Percentiles rank a stretch among this genome's conserved stretches.
Conservation (phyloP, 2,888 invertebrate species). For the Hirtodrosophila trivittata region DNA sequence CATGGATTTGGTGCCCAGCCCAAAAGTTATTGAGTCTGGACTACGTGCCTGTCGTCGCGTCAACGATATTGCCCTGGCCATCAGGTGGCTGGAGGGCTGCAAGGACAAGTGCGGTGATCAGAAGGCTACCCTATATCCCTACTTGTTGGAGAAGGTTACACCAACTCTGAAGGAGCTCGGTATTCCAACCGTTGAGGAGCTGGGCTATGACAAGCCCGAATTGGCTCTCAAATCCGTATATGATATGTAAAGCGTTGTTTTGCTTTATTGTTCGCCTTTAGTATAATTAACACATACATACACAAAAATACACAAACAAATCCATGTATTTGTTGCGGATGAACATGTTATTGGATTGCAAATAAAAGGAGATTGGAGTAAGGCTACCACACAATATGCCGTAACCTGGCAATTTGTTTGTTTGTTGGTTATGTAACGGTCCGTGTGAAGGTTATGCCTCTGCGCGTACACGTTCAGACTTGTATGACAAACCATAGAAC, state of each 20-base stretch:
- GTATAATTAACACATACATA: constrained; percentile 57
- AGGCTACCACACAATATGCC: constrained; percentile 59
- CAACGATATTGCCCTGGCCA: constrained; percentile 96
- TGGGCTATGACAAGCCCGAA: constrained; percentile 99
- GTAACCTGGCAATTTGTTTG: background rate
- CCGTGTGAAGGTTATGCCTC: constrained; percentile 45
- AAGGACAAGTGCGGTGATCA: constrained; percentile 93
- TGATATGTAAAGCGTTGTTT: constrained; percentile 83
- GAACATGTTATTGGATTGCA: constrained; percentile 71
- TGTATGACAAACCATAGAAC: constrained; percentile 20
- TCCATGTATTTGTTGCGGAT: constrained; percentile 55
- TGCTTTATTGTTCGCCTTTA: constrained; percentile 42
- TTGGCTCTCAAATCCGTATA: constrained; percentile 91
- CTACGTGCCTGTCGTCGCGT: constrained; percentile 95
- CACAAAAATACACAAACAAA: constrained; percentile 48
- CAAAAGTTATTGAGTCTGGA: constrained; percentile 93
- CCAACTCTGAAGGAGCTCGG: constrained; percentile 97
- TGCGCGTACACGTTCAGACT: constrained; percentile 33
- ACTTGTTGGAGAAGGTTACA: constrained; percentile 93
- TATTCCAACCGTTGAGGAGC: constrained; percentile 95
- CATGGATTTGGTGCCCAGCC: constrained; percentile 96
- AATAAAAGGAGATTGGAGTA: constrained; percentile 74
- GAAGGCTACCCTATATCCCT: constrained; percentile 92
- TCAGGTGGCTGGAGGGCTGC: constrained; percentile 96
- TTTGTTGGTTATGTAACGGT: constrained; percentile 53